Conservation (phyloP, 2,888 invertebrate genomes). For the Microplitis manilae region DNA sequence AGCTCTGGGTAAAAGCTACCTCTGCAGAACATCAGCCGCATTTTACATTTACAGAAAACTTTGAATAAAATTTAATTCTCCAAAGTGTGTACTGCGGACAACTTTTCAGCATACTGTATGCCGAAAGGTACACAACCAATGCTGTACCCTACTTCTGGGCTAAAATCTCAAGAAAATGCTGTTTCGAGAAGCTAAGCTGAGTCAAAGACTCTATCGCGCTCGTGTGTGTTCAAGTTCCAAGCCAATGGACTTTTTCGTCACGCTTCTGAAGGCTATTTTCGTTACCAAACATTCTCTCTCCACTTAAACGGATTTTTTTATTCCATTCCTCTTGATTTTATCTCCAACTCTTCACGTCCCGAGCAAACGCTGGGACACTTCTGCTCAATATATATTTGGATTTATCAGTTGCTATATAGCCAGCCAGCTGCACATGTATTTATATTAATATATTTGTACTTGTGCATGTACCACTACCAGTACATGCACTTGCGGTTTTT, state of each 20-base stretch:
- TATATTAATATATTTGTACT: not conserved
- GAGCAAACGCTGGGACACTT: not conserved
- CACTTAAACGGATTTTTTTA: constrained; percentile 26
- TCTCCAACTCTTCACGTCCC: not conserved
- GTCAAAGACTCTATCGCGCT: no score
- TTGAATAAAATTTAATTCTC: constrained; percentile 20
- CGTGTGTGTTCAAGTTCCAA: constrained; percentile 34
- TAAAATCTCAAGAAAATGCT: no score
- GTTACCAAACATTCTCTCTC: constrained; percentile 49
- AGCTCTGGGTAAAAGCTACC: not conserved
- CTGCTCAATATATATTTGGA: not conserved
- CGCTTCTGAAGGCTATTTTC: constrained; percentile 61
- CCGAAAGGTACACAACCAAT: not conserved
- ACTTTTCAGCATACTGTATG: constrained; percentile 24
- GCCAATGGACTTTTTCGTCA: constrained; percentile 58
- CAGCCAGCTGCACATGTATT: not conserved
- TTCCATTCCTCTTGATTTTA: constrained; percentile 30
- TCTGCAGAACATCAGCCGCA: not conserved
- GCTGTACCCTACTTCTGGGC: not conserved
- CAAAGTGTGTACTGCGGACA: constrained; percentile 21
- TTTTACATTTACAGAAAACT: constrained; percentile 6
- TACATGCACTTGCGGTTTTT: constrained; percentile 6
- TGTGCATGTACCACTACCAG: not conserved
- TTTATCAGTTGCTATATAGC: not conserved
- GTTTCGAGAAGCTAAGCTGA: no score